Evolutionary conservation across 2,888 invertebrate genomes (phyloP), one percentile per base, ranked within the genome.

Genomic region (Petrolisthes manimaculis): DNA sequence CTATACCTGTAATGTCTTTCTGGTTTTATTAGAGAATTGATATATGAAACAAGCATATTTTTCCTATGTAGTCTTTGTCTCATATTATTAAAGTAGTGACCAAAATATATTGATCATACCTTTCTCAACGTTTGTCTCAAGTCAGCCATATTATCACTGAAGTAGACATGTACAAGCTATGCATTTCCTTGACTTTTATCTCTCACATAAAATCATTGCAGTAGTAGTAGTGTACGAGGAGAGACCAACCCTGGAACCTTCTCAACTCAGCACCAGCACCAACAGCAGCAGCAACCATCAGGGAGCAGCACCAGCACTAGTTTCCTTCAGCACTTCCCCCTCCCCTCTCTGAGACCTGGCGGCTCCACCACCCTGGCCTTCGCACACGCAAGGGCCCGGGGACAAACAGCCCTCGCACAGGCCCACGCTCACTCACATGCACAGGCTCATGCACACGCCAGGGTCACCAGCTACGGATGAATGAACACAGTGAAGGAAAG

Each of bases 401-500:
- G 89, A 1, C 79, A 81, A n/a, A 89, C 77, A 71, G 75, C 74
- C 55, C 85, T 86, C 51, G 85, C 89, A 51, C 89, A 86, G 51
- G 89, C 89, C 55, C 83, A 67, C 54, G 89, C 89, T n/a, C 89
- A 89, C 12, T 12, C 71, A 6, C 2, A 85, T 55, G 85, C 89
- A 51, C 89, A 86, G 21, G 89, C 89, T 55, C 83, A 67, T 75
- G 89, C 89, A 18, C 89, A 89, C 9, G 89, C 89, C 21, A 82
- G 89, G 61, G 18, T 89, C 55, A 82, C 82, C 18, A 69, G n/a
- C 53, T 82, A 82, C 24, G 82, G 82, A 51, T 82, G 69, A 69
- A 69, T 53, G 21, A 21, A 67, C 12, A 67, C 12, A 18, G 77
- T 37, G 77, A 12, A 37, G 9, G 77, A 1, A 53, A 6, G 51